phyloP scores from a whole-genome alignment of 2,888 invertebrate species.

The Amiota mariae region DNA sequence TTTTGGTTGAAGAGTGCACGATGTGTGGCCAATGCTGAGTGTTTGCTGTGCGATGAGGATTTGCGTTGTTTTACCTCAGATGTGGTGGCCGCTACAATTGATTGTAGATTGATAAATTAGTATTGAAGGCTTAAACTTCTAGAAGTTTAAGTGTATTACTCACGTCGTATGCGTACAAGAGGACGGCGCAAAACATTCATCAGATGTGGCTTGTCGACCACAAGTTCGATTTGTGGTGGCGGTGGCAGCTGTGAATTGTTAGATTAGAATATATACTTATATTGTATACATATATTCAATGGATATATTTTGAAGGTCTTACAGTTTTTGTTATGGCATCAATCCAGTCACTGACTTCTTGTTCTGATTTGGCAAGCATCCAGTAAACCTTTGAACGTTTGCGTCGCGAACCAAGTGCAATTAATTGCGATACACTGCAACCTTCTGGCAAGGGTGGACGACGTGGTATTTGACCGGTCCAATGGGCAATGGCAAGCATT shows the following conservation, averaged over 20 bases:
- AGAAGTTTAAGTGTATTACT: slow-evolving; percentile 67
- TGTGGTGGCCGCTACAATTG: slow-evolving; percentile 75
- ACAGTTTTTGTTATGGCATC: slow-evolving; percentile 86
- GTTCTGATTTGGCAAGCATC: slow-evolving; percentile 85
- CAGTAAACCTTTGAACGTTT: slow-evolving; percentile 84
- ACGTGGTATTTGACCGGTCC: slow-evolving; percentile 85
- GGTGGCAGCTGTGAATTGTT: slow-evolving; percentile 77
- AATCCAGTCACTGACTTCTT: slow-evolving; percentile 88
- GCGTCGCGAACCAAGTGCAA: slow-evolving; percentile 83
- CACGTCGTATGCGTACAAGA: slow-evolving; percentile 79
- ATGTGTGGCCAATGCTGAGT: slow-evolving; percentile 57
- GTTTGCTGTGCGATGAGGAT: slow-evolving; percentile 50
- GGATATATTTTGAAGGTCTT: slow-evolving; percentile 72
- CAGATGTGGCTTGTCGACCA: slow-evolving; percentile 81
- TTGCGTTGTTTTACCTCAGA: slow-evolving; percentile 74
- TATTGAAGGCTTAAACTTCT: background rate
- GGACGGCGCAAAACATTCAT: slow-evolving; percentile 79
- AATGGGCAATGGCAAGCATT: slow-evolving; percentile 85
- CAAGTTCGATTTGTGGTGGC: slow-evolving; percentile 82
- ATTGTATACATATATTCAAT: no score
- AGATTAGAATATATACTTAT: no score
- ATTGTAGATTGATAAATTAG: background rate
- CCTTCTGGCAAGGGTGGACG: slow-evolving; percentile 82
- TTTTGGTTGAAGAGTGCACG: slow-evolving; percentile 64
- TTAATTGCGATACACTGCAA: slow-evolving; percentile 81